Conservation (phyloP, 2,113 vertebrate species). For the Eudorcas thomsonii region DNA sequence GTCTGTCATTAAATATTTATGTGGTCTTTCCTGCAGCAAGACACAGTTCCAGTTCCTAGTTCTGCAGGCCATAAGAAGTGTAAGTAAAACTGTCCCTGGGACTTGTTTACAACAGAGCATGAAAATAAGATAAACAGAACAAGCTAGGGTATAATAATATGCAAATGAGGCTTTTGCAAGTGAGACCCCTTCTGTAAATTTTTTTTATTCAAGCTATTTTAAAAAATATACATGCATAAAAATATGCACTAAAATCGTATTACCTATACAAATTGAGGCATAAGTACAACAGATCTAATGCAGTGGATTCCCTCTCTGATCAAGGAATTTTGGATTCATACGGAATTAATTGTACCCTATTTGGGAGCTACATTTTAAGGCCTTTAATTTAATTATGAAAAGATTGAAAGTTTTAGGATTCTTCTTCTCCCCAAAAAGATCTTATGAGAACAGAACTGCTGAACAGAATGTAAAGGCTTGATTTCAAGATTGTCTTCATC, state of each 20-base stretch:
- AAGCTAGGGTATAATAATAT: not conserved
- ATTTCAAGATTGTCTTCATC: not conserved
- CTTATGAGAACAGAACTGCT: not conserved
- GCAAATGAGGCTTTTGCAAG: not conserved
- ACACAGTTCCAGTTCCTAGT: not conserved
- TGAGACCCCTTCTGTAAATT: not conserved
- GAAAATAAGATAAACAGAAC: conserved; percentile 20
- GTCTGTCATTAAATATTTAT: not conserved
- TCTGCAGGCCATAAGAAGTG: not conserved
- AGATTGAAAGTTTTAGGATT: not conserved
- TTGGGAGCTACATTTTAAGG: conserved; percentile 17
- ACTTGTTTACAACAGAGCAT: not conserved
- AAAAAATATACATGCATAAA: not conserved
- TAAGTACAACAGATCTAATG: not conserved
- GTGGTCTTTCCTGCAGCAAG: not conserved
- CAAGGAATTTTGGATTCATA: not conserved
- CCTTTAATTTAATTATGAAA: not conserved
- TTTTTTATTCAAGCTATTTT: not conserved
- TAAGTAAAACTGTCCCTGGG: not conserved
- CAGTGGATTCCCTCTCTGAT: not conserved
- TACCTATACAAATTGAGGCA: not conserved
- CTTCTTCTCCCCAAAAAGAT: not conserved
- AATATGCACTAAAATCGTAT: not conserved
- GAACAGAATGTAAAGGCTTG: not conserved
- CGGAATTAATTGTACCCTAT: not conserved